Base-by-base conservation (phyloP, 2,888 invertebrate genomes). In the Piscicola geometra region DNA sequence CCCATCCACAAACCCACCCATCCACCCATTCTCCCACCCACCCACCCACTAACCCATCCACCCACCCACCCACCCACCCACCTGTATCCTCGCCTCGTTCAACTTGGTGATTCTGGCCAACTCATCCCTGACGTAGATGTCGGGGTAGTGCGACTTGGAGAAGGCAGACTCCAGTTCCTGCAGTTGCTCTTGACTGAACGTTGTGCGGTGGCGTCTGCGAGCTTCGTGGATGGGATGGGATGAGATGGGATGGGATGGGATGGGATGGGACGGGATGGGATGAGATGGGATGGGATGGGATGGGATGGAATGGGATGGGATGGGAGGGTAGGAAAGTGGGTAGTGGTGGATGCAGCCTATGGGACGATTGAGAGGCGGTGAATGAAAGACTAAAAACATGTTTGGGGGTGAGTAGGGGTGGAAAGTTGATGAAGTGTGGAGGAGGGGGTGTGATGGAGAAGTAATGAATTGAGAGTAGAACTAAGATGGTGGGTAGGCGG, bases 11-110 rank as follows among this genome's bases (percentile, higher is more conserved):
- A 64, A 35, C 64, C 30, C 33, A 73, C 66, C 47, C 41, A 73
- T 36, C 47, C 33, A 30, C 64, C 18, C 21, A 28, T 28, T n/a
- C 64, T 30, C 73, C n/a, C 30, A 18, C 15, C 32, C 64, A 52
- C 25, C 47, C 50, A 71, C 50, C n/a, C 52, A 52, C n/a, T 15
- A 47, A 21, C 3, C 21, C 18, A 2, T 18, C 5, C 64, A 25
- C 33, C 50, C 30, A 60, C 30, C 21, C 15, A 28, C 15, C 3
- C 28, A 15, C 18, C 21, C 41, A 28, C 69, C 30, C 33, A 98
- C 99, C 92, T 99, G 99, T 90, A 99, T 99, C 87, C 99, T 89
- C 78, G 99, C 99, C 88, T 99, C 99, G 88, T 99, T 99, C 82
- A 99, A 90, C 88, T 99, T 99, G 81, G 99, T 99, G 84, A 95